These are phyloP conservation scores for Ophion ellenae DNA, from an alignment of 2,888 invertebrate genomes.

Conservation along the genomic window DNA sequence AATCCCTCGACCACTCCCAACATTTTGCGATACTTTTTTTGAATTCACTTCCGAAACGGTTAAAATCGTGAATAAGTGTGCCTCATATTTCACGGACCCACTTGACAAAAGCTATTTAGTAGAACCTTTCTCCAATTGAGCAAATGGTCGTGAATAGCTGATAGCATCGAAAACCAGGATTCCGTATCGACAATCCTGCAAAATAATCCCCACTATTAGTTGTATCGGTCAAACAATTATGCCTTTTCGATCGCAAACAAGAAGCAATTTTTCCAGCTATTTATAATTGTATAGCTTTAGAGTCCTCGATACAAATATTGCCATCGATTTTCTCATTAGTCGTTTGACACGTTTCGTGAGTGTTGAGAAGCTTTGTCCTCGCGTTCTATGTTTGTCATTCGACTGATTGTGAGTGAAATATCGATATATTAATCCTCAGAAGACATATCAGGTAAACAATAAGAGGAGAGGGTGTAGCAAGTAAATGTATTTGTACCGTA, in stretches of 20 bases:
- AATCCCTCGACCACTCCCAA: background rate
- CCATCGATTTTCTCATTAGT: constrained; percentile 22
- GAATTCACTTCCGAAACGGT: background rate
- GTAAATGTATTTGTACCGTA: constrained; percentile 25
- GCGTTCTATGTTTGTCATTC: constrained; percentile 10
- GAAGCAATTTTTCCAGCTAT: background rate
- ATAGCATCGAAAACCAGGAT: background rate
- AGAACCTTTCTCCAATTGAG: background rate
- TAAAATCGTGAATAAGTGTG: background rate
- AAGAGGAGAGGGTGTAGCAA: constrained; percentile 5
- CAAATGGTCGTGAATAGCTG: background rate
- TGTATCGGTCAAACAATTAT: background rate
- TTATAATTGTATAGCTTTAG: background rate
- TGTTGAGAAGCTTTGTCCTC: background rate
- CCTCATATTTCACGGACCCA: background rate
- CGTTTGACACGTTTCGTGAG: constrained; percentile 8
- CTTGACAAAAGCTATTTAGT: background rate
- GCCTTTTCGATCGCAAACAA: background rate
- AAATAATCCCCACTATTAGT: background rate
- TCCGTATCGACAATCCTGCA: background rate
- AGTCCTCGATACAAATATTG: background rate
- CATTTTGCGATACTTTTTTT: background rate
- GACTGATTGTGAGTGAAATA: constrained; percentile 1
- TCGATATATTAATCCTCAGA: constrained; percentile 21
- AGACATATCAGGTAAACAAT: constrained; percentile 21